Evolutionary conservation across 2,888 invertebrate genomes (phyloP).

Genomic region (Heliconius aoede): DNA sequence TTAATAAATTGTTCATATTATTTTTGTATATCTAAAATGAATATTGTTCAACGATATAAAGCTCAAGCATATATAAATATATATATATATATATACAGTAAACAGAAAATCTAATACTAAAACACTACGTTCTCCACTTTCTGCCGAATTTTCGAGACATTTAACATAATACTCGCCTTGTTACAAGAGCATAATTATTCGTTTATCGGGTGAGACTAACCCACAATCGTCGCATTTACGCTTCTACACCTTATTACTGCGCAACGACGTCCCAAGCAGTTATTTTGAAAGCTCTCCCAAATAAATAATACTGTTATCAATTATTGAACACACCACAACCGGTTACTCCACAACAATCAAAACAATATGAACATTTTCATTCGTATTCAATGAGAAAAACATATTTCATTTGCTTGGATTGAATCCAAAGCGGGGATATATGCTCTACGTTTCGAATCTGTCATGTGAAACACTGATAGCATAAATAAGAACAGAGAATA

Average conservation of each 20-base stretch:
- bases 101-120: too few species aligned
- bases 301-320: neutral
- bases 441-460: constrained; percentile 55
- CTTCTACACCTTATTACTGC: too few species aligned
- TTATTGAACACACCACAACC: neutral
- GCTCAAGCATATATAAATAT: too few species aligned
- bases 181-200: too few species aligned
- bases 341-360: constrained; percentile 34
- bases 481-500: constrained; percentile 45
- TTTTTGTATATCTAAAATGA: constrained; percentile 8
- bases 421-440: constrained; percentile 58
- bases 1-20: constrained; percentile 35
- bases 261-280: too few species aligned
- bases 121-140: too few species aligned
- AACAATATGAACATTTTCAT: constrained; percentile 56
- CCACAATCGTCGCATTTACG: too few species aligned
- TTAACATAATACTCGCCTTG: too few species aligned
- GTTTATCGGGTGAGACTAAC: too few species aligned
- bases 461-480: constrained; percentile 64
- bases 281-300: neutral
- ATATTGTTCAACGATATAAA: neutral
- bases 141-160: too few species aligned
- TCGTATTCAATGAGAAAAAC: constrained; percentile 61
- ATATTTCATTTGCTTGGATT: constrained; percentile 66
- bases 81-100: too few species aligned